These are phyloP conservation scores for Typhlomys cinereus DNA, from an alignment of 2,113 vertebrate species.

Conservation along the genomic window DNA sequence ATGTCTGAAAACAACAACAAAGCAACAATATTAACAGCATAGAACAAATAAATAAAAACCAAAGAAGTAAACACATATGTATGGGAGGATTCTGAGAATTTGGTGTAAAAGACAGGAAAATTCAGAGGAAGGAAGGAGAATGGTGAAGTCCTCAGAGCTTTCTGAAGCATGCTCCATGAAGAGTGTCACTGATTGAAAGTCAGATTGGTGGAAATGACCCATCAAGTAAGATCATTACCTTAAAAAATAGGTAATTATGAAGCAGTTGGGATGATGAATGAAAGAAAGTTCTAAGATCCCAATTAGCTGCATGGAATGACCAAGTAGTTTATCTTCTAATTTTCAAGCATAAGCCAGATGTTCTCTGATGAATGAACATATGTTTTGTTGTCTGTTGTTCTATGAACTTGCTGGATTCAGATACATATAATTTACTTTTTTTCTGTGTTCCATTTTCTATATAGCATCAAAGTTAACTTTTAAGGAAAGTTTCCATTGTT, in stretches of 20 bases:
- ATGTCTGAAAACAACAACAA: neutral
- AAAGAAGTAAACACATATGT: neutral
- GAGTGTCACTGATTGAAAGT: neutral
- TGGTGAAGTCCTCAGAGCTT: neutral
- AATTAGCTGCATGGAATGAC: neutral
- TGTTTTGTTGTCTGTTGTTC: constrained; percentile 9
- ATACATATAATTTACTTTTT: neutral
- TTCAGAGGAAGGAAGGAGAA: neutral
- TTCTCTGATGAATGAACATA: neutral
- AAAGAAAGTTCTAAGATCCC: neutral
- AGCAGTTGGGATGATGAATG: neutral
- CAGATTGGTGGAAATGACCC: neutral
- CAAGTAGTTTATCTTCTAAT: neutral
- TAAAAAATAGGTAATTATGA: neutral
- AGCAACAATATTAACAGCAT: no score
- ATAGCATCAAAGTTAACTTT: constrained; percentile 52
- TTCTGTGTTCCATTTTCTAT: constrained; percentile 24
- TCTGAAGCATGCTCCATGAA: neutral
- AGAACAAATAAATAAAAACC: neutral
- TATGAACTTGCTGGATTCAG: neutral
- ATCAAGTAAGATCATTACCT: neutral
- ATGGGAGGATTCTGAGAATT: neutral
- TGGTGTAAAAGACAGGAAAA: neutral
- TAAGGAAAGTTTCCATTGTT: neutral
- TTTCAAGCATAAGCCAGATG: neutral